Conservation (phyloP, 2,797 vertebrate species). For the Notoglanidium macrostoma region DNA sequence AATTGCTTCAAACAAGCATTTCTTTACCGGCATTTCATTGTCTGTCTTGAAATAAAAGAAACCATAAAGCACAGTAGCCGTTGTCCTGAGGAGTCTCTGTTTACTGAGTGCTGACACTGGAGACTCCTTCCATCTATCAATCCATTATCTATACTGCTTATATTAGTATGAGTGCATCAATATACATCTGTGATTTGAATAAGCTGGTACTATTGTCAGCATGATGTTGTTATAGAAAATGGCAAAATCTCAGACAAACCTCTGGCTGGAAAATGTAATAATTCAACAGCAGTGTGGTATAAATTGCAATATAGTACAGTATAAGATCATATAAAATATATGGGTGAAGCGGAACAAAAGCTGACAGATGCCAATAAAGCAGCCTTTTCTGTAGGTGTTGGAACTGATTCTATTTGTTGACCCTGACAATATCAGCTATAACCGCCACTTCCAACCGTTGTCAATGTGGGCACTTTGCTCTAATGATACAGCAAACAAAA, state of each 20-base stretch:
- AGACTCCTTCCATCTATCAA: background rate
- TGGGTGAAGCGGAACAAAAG: background rate
- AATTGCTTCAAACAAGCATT: background rate
- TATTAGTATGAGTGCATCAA: background rate
- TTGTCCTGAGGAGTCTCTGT: background rate
- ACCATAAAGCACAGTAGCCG: background rate
- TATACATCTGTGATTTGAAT: background rate
- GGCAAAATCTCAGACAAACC: background rate
- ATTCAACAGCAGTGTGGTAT: background rate
- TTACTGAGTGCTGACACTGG: background rate
- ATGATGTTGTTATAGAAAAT: background rate
- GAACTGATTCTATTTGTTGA: constrained; percentile 56
- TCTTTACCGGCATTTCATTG: too few species aligned
- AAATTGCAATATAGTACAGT: background rate
- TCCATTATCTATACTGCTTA: too few species aligned
- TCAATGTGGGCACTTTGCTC: constrained; percentile 24
- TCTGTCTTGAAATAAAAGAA: too few species aligned
- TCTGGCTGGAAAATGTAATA: background rate
- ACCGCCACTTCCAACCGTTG: constrained; percentile 18
- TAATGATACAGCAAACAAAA: constrained; percentile 36
- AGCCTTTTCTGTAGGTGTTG: background rate
- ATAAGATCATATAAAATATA: background rate
- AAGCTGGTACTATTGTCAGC: background rate
- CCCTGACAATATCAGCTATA: constrained; percentile 24
- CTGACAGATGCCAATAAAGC: background rate